A percentile compares a stretch with the other conserved stretches of the same genome.
Evolutionary conservation across 1,140 invertebrate genomes (phyloP).

Genomic region (Colletes latitarsis): DNA sequence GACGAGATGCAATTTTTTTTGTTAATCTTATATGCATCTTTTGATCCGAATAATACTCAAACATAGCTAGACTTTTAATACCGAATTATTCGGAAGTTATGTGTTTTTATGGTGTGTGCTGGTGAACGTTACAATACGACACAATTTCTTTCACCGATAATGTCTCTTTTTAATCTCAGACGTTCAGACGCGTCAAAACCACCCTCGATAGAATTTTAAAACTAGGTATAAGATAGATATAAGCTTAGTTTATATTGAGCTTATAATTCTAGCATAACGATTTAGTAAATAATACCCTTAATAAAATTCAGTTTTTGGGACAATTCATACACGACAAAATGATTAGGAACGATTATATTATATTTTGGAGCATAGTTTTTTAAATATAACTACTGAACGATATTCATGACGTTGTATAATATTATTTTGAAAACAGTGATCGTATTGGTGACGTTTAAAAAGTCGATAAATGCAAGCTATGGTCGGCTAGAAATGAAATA

Average conservation of each 20-base stretch:
- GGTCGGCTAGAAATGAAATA: not conserved
- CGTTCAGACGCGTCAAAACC: not conserved
- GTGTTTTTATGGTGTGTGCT: slow-evolving; percentile 6
- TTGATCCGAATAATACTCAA: slow-evolving; percentile 42
- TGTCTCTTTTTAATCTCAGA: slow-evolving; percentile 22
- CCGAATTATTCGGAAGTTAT: not conserved
- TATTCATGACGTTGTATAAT: not conserved
- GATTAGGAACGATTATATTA: not conserved
- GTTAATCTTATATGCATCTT: slow-evolving; percentile 11
- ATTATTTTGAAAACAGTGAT: not conserved
- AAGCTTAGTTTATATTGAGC: not conserved
- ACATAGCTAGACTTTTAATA: slow-evolving; percentile 15
- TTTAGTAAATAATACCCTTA: not conserved
- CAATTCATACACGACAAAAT: not conserved
- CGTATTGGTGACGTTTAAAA: not conserved
- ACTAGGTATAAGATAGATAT: not conserved
- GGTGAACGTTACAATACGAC: not conserved
- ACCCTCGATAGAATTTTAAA: not conserved
- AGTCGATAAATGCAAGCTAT: not conserved
- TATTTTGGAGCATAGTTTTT: slow-evolving; percentile 14
- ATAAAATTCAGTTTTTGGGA: not conserved
- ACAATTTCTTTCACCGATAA: slow-evolving; percentile 4
- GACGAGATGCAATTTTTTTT: slow-evolving; percentile 1
- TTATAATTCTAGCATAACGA: not conserved
- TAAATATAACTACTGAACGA: not conserved